Conservation (phyloP, 2,888 invertebrate genomes). For the Oxystoma pomonae region DNA sequence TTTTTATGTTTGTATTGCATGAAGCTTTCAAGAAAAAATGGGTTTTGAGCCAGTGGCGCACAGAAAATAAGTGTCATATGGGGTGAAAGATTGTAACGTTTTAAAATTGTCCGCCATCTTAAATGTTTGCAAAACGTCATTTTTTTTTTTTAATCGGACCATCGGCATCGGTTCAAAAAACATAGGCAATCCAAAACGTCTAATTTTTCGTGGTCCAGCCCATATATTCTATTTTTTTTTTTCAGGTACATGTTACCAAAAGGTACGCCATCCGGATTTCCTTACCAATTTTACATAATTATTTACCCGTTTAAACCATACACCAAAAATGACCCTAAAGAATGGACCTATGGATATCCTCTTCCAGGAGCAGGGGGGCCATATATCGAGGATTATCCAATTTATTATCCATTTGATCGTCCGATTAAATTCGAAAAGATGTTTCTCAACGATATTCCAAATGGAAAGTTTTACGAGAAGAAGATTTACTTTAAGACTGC, state of each 20-base stretch:
- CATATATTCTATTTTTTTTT: too few species aligned
- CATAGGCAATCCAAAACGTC: too few species aligned
- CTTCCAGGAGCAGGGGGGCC: slow-evolving; percentile 28
- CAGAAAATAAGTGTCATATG: too few species aligned
- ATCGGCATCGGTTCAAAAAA: too few species aligned
- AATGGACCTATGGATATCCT: slow-evolving; percentile 23
- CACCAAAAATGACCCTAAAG: slow-evolving; percentile 20
- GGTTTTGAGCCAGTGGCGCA: too few species aligned
- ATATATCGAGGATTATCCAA: slow-evolving; percentile 57
- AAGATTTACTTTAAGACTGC: slow-evolving; percentile 56
- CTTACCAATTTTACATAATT: slow-evolving; percentile 52
- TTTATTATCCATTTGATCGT: slow-evolving; percentile 74
- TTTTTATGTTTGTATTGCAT: too few species aligned
- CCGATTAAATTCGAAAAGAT: slow-evolving; percentile 52
- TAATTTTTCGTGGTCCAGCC: too few species aligned
- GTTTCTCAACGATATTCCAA: slow-evolving; percentile 58
- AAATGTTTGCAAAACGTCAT: too few species aligned
- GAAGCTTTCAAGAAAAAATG: too few species aligned
- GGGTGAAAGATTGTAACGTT: too few species aligned
- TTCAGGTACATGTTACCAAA: slow-evolving; percentile 61
- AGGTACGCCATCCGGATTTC: slow-evolving; percentile 61
- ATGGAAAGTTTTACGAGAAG: slow-evolving; percentile 63
- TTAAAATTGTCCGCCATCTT: too few species aligned
- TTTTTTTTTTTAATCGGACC: too few species aligned
- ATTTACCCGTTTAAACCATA: slow-evolving; percentile 47